Conservation (phyloP, 2,797 vertebrate species). For the Cercopithecus petaurista region DNA sequence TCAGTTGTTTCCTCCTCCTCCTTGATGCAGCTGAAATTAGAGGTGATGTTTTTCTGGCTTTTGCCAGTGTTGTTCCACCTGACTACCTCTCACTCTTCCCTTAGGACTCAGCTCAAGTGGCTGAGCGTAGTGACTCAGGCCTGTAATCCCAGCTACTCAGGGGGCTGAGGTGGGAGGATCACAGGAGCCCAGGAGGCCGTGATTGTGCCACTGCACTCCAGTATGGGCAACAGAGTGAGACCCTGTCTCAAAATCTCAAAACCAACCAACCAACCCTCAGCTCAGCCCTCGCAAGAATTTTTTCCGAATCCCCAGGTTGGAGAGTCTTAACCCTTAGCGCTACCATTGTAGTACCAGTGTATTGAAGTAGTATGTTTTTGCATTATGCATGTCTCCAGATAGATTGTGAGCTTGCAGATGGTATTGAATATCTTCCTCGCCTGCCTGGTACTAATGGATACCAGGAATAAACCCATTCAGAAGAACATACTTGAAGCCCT, state of each 20-base stretch:
- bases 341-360: not conserved
- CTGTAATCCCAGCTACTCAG: not conserved
- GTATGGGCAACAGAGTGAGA: not conserved
- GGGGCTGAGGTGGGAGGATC: not conserved
- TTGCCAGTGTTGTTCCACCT: not conserved
- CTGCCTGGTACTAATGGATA: not conserved
- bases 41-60: accelerated
- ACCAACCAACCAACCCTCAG: not conserved
- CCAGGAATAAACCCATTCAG: not conserved
- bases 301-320: not conserved
- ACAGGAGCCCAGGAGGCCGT: not conserved
- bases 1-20: too few species aligned
- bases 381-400: not conserved
- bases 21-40: accelerated
- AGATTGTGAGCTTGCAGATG: not conserved
- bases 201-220: not conserved
- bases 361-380: accelerated
- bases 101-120: not conserved
- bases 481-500: not conserved
- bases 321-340: not conserved
- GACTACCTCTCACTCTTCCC: not conserved
- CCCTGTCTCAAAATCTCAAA: not conserved
- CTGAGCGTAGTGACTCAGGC: not conserved
- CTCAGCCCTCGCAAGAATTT: not conserved
- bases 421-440: not conserved